Base-by-base conservation (phyloP, 1,140 invertebrate genomes). In the Drosophila prosaltans region DNA sequence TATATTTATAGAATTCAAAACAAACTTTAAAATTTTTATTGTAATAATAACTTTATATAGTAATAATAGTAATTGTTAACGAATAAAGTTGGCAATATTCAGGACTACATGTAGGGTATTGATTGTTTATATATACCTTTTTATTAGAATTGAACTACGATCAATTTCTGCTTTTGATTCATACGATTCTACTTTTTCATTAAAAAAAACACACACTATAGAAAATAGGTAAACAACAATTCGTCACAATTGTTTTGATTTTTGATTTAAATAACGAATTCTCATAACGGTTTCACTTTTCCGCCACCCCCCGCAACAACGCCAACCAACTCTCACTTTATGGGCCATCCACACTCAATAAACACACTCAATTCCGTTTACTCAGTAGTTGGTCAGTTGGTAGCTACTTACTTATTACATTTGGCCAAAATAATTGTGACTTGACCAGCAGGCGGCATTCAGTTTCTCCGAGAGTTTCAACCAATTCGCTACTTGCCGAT, bases 201-300 rank as follows among this genome's bases (percentile, higher is more conserved):
- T 2, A n/a, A 16, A 16, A 16, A 3, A 1, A 2, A 7, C 41
- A 51, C 26, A 0, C 32, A n/a, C 2, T 11, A 2, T 8, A 16
- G 16, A 16, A 16, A 16, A 32, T 32, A 57, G 57, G 57, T 59
- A 59, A 39, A 16, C 10, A 26, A 1, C 10, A 30, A 40, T 62
- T 62, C 21, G 41, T 43, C 24, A 2, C 26, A 28, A 4, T 26
- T 26, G 32, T 43, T 21, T 16, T 16, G 16, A 0, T 16, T 16
- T 65, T 41, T 71, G 10, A 24, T 77, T 24, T 21, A 43, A 9
- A 48, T 55, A 11, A 8, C 16, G 58, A 48, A 79, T 80, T 83
- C 80, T 80, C 80, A 70, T 57, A 58, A 68, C 60, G 73, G 78
- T 88, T 88, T 88, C 84, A 88, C 83, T 88, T 89, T 86, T 86